Base-by-base conservation (phyloP, 1,140 invertebrate genomes). In the Drosophila subobscura region DNA sequence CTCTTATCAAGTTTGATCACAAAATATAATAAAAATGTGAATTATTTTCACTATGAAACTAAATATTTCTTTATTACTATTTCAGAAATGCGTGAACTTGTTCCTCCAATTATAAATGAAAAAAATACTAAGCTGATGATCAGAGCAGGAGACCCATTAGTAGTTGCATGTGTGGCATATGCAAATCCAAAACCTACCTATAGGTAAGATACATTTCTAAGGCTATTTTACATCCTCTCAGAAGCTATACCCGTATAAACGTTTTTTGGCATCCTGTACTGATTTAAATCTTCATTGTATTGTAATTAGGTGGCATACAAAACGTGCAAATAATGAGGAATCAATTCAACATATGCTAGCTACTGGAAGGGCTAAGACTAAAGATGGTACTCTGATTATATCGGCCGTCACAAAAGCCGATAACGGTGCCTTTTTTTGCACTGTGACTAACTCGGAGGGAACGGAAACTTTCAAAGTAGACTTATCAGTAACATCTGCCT, bases 151-250 rank as follows among this genome's bases (percentile, higher is more conserved):
- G 93, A 94, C 70, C 92, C 92, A 10, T 92, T 94, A 7, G 94
- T 95, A 20, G 90, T 95, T 33, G 93, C 95, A 4, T 95, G 95
- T 90, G 94, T 95, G 41, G 94, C 94, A 25, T 94, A 94, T 76
- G 94, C 93, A 8, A 94, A 93, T 81, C 94, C 94, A 20, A 93
- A 92, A 7, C 93, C 94, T 10, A 90, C 89, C 0, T 94, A 93
- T 90, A 93, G 93, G 93, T 94, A 92, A 92, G 57, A 37, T 44
- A 12, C 3, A 27, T 25, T 8, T 29, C n/a, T 6, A 50, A 12
- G 3, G 1, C 16, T 50, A 8, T 16, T 3, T 27, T 16, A 10
- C 22, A 50, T 8, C 6, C 2, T 50, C n/a, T 49, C 5, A 23
- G 23, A 27, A 10, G 2, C 10, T 6, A n/a, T n/a, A n/a, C n/a